Conservation (phyloP, 1,140 invertebrate genomes). For the Ectropis grisescens region DNA sequence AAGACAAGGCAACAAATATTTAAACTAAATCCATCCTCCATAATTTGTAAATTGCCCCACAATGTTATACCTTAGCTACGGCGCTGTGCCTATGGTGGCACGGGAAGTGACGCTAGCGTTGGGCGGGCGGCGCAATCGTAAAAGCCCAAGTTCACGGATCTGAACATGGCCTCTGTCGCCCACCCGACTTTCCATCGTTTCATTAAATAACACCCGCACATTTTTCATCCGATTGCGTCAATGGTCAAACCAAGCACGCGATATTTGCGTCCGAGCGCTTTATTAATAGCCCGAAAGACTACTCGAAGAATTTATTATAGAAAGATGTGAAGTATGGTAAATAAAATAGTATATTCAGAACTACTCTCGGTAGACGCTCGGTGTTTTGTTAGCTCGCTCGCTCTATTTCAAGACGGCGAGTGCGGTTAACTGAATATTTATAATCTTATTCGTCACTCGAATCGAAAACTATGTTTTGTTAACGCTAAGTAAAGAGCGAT, state of each 20-base stretch:
- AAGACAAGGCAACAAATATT: too few relatives aligned
- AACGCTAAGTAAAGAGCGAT: constrained; percentile 45
- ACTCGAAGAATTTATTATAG: constrained; percentile 61
- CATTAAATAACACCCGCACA: constrained; percentile 55
- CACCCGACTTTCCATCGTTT: constrained; percentile 42
- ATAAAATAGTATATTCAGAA: constrained; percentile 52
- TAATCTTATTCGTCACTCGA: constrained; percentile 53
- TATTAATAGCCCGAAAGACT: constrained; percentile 58
- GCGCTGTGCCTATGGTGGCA: too few relatives aligned
- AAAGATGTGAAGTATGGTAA: constrained; percentile 50
- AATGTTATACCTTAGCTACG: too few relatives aligned
- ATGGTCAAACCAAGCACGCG: constrained; percentile 48
- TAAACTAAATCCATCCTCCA: too few relatives aligned
- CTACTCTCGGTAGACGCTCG: constrained; percentile 33
- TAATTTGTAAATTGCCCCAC: too few relatives aligned
- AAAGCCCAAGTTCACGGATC: constrained; percentile 54
- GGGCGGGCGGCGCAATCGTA: constrained; percentile 18
- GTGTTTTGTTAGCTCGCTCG: constrained; percentile 47
- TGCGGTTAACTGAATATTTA: constrained; percentile 49
- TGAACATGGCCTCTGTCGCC: constrained; percentile 27
- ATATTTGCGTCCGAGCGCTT: constrained; percentile 53
- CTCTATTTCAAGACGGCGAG: constrained; percentile 38
- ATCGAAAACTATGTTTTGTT: constrained; percentile 52
- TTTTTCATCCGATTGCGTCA: constrained; percentile 64
- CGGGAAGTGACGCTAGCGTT: constrained; percentile 2